These are phyloP conservation scores for Paelopatides confundens DNA, from an alignment of 53 echinoderm and acorn worm genomes.

Conservation along the genomic window DNA sequence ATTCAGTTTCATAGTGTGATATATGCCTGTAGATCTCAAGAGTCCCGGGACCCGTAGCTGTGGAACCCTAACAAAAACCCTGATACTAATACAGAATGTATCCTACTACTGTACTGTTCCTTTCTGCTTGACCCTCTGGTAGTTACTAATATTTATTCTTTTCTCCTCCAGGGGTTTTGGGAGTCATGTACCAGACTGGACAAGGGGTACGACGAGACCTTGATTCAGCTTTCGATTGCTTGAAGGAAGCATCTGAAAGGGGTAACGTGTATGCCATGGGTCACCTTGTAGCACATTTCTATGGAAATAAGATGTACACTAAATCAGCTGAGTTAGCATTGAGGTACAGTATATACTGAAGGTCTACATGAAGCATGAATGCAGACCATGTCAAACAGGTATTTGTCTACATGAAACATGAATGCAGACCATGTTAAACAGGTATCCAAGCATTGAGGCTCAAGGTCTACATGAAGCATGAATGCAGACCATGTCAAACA, in stretches of 20 bases:
- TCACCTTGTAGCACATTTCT: slow-evolving; percentile 89
- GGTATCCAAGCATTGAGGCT: no score
- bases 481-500: no score
- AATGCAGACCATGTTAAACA: no score
- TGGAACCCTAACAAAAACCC: background rate
- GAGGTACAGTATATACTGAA: slow-evolving; percentile 56
- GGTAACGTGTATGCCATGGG: slow-evolving; percentile 97
- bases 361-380: no score
- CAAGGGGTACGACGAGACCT: slow-evolving; percentile 78
- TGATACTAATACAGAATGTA: background rate
- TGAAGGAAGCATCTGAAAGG: slow-evolving; percentile 91
- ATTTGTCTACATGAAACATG: no score
- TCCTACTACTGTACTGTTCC: no score
- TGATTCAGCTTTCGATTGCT: slow-evolving; percentile 91
- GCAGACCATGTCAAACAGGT: no score
- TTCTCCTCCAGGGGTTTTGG: slow-evolving; percentile 78
- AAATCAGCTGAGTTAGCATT: slow-evolving; percentile 94
- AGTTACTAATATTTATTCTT: background rate
- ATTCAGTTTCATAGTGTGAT: no score
- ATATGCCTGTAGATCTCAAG: no score
- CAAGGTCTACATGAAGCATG: no score
- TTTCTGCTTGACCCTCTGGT: no score
- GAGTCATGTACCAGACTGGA: slow-evolving; percentile 91
- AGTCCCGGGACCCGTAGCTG: no score
- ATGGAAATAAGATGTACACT: slow-evolving; percentile 88